Evolutionary conservation across 1,140 invertebrate species (phyloP), one percentile per base, ranked within the genome.

Genomic region (Bombus cullumanus): DNA sequence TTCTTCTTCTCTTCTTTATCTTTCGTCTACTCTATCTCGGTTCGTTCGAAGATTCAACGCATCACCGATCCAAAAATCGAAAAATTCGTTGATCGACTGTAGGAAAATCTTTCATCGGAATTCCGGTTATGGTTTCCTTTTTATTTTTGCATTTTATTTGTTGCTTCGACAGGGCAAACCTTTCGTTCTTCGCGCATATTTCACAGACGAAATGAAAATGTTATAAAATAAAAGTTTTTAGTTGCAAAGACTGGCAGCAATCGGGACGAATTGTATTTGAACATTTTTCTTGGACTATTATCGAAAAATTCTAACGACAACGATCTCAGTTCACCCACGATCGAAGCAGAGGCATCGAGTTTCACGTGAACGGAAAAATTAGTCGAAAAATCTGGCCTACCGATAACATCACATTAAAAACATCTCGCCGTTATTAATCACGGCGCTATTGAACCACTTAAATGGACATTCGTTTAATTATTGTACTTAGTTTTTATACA

Each of bases 391-490:
- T 73, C 76, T 81, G 71, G 15, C 64, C 74, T 87, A 89, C 69
- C 68, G 34, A 53, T 85, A 41, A 57, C 74, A 75, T 53, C 80
- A 90, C 81, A 88, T 90, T 77, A 37, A 88, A 88, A 90, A 90
- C 80, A 77, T 88, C 59, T 88, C 73, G 57, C 73, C 80, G 57
- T 85, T 80, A 41, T 73, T 31, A 73, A 43, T 73, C 76, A 47
- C 80, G 89, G 83, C 82, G 83, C 81, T 72, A 76, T 69, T 82
- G 86, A 85, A 90, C 87, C 86, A 87, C 78, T 88, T 91, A 81
- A 86, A 90, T 91, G 89, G 83, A 90, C 90, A 90, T 88, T 90
- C 69, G 86, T 41, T 89, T 81, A 81, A 90, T 91, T 91, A 91
- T 91, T 91, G 62, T 79, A 79, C 77, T 81, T 89, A 87, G 64